Evolutionary conservation across 1,140 invertebrate genomes (phyloP).

Genomic region (Ctenoplectra terminalis): DNA sequence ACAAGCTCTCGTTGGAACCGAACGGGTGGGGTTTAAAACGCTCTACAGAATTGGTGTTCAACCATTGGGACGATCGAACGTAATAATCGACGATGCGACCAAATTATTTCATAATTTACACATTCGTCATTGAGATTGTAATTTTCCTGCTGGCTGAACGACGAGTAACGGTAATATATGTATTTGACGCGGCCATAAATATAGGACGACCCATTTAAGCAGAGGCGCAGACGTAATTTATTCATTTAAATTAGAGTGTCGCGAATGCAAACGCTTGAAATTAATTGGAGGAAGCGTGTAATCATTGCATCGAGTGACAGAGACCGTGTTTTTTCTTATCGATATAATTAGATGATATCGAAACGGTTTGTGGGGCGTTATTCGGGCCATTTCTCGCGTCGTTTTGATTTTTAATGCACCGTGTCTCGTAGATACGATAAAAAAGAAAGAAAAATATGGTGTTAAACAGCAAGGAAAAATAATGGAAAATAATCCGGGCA

Average conservation of each 20-base stretch:
- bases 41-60: background rate
- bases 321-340: background rate
- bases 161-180: conserved; percentile 59
- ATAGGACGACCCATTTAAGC: conserved; percentile 64
- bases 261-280: conserved; percentile 53
- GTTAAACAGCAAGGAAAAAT: background rate
- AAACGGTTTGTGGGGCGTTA: no score
- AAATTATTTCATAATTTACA: conserved; percentile 68
- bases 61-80: conserved; percentile 24
- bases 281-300: conserved; percentile 60
- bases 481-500: background rate
- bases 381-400: background rate
- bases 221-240: conserved; percentile 64
- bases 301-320: background rate
- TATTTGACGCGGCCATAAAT: conserved; percentile 62
- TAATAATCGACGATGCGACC: conserved; percentile 46
- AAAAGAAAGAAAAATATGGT: background rate
- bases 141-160: conserved; percentile 55
- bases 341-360: conserved; percentile 29
- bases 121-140: conserved; percentile 64
- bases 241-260: conserved; percentile 67
- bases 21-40: background rate
- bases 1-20: background rate
- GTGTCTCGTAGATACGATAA: background rate
- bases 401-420: no score